A percentile compares a stretch with the other conserved stretches of the same genome.
phyloP scores from a whole-genome alignment of 2,797 vertebrate genomes.

The Phalanger gymnotis region DNA sequence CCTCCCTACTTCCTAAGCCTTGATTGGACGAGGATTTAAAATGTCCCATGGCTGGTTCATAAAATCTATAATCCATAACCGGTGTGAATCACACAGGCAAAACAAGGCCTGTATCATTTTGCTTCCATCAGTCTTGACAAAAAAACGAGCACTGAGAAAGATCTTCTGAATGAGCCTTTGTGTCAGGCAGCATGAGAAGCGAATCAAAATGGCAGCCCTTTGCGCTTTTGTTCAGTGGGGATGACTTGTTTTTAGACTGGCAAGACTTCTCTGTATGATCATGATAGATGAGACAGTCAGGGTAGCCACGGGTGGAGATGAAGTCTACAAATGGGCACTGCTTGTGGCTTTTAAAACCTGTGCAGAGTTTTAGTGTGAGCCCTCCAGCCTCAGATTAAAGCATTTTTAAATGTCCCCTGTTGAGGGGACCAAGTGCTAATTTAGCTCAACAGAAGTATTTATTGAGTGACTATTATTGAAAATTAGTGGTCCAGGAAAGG shows the following conservation, averaged over 20 bases:
- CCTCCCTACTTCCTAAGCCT: background rate
- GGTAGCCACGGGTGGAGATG: background rate
- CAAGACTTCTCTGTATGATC: background rate
- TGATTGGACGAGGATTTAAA: background rate
- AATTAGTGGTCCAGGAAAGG: background rate
- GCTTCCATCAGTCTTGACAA: background rate
- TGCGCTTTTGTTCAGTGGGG: background rate
- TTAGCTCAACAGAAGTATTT: background rate
- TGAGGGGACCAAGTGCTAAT: background rate
- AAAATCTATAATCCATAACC: background rate
- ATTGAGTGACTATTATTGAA: background rate
- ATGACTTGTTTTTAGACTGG: background rate
- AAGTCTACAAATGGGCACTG: background rate
- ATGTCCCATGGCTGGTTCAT: background rate
- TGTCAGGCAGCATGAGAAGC: background rate
- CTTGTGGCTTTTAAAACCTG: background rate
- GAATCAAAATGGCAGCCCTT: background rate
- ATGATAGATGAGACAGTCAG: background rate
- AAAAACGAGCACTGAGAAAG: background rate
- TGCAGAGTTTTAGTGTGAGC: background rate
- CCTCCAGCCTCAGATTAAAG: background rate
- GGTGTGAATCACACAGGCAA: background rate
- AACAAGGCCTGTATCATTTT: background rate
- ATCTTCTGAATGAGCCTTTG: background rate
- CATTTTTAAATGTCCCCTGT: background rate